phyloP scores from a whole-genome alignment of 2,113 vertebrate species.

The Alouatta palliata region DNA sequence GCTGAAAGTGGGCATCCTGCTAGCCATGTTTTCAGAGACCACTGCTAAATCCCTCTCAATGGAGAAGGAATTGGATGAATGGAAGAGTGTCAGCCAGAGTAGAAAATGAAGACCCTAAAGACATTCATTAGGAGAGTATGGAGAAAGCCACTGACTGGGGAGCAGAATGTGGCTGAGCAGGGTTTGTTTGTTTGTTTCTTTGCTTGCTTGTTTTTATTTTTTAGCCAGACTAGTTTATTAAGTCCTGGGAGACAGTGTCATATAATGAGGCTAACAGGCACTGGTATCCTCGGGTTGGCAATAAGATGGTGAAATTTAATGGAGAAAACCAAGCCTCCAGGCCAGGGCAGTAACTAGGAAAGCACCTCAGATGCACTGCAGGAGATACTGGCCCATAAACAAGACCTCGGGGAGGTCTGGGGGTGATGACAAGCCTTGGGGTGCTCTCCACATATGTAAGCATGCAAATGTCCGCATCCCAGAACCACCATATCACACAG shows the following conservation, averaged over 20 bases:
- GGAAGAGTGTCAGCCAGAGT: constrained; percentile 87
- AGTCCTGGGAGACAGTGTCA: background rate
- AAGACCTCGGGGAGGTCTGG: background rate
- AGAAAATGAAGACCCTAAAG: constrained; percentile 85
- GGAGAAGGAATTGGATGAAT: constrained; percentile 94
- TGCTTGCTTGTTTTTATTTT: background rate
- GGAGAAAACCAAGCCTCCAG: background rate
- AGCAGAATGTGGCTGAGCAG: background rate
- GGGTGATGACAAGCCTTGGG: background rate
- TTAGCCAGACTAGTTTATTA: background rate
- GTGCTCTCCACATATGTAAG: background rate
- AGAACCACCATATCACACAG: accelerated
- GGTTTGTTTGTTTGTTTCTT: too few relatives aligned
- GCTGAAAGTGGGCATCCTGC: constrained; percentile 94
- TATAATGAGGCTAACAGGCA: background rate
- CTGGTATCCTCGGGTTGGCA: background rate
- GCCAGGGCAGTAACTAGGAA: background rate
- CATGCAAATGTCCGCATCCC: accelerated
- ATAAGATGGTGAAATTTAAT: background rate
- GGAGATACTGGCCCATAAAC: background rate
- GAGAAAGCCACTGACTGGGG: background rate
- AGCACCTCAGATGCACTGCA: background rate
- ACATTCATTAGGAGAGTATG: accelerated
- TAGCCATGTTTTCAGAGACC: constrained; percentile 96
- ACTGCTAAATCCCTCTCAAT: constrained; percentile 92